Evolutionary conservation across 1,140 invertebrate species (phyloP).

Genomic region (Schlechtendalia chinensis): DNA sequence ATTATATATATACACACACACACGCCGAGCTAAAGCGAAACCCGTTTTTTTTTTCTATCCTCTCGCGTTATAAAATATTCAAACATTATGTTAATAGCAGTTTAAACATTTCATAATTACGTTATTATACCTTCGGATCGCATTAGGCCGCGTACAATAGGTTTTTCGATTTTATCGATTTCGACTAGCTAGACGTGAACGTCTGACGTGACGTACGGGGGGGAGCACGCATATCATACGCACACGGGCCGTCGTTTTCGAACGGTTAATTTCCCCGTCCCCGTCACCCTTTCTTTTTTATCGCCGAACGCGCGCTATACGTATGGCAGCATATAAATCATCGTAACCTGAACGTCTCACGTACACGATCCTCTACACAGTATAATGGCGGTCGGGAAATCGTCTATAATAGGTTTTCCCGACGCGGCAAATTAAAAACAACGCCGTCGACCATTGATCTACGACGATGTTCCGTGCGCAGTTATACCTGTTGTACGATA

Average conservation of each 20-base stretch:
- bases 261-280: conserved; percentile 7
- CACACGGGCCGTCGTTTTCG: not conserved
- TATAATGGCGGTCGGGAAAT: not conserved
- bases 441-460: conserved; percentile 15
- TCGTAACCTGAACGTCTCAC: not conserved
- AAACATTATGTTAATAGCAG: conserved; percentile 34
- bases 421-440: conserved; percentile 23
- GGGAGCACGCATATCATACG: no score
- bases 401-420: conserved; percentile 2
- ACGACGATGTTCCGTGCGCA: not conserved
- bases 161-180: conserved; percentile 12
- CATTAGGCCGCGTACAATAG: not conserved
- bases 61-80: conserved; percentile 17
- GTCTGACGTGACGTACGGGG: not conserved
- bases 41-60: conserved; percentile 7
- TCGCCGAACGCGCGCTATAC: not conserved
- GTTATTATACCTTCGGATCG: conserved; percentile 14
- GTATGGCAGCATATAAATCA: not conserved
- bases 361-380: not conserved
- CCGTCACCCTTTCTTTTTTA: not conserved
- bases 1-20: not conserved
- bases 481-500: no score
- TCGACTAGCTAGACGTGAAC: not conserved
- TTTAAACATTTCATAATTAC: conserved; percentile 31
- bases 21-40: conserved; percentile 2